These are phyloP conservation scores for Lypha dubia DNA, from an alignment of 2,888 invertebrate genomes.

Conservation along the genomic window DNA sequence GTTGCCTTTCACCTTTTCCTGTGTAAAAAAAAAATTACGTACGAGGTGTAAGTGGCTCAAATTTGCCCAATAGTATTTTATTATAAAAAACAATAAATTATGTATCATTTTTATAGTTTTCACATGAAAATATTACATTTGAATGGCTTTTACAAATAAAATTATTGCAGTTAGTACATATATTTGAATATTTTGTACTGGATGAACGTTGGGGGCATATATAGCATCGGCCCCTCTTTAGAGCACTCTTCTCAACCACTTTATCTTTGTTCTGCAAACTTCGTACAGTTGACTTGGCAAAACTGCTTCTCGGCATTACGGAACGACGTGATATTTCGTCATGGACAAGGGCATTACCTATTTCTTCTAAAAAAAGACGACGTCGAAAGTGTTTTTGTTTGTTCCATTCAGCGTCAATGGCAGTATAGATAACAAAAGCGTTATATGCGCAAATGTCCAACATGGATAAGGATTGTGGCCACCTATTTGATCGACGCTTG, in stretches of 20 bases:
- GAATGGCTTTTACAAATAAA: no score
- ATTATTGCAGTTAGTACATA: no score
- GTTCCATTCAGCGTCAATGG: conserved; percentile 10
- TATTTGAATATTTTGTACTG: no score
- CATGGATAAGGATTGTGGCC: conserved; percentile 35
- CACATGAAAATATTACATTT: no score
- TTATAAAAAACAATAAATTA: no score
- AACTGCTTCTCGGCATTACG: conserved; percentile 25
- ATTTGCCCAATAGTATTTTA: no score
- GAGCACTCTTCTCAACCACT: not conserved
- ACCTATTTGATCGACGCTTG: conserved; percentile 18
- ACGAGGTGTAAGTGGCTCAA: no score
- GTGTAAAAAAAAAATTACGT: no score
- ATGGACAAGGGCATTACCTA: conserved; percentile 22
- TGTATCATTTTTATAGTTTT: no score
- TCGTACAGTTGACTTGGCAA: conserved; percentile 18
- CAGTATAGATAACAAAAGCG: conserved; percentile 23
- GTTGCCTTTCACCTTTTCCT: no score
- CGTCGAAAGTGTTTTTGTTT: conserved; percentile 17
- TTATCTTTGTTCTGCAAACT: conserved; percentile 4
- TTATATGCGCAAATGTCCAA: conserved; percentile 32
- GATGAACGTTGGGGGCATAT: not conserved
- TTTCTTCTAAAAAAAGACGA: conserved; percentile 22
- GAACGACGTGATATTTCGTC: conserved; percentile 31
- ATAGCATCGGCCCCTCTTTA: conserved; percentile 2